Base-by-base conservation (phyloP, 2,888 invertebrate species). In the Sinopyrophorus schimmeli region DNA sequence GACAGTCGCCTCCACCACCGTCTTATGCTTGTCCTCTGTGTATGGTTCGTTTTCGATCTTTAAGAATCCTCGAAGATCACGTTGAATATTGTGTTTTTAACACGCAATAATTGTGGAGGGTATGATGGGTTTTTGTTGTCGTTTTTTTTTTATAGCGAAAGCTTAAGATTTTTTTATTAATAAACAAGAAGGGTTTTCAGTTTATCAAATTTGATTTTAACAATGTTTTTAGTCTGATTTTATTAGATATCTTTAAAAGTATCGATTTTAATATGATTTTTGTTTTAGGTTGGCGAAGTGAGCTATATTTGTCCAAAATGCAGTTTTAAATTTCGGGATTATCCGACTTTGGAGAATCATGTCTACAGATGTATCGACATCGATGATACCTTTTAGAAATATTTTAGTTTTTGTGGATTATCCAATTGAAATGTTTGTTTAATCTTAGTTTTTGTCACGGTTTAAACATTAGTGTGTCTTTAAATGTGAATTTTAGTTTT, bases 21-120 rank as follows among this genome's bases (percentile, higher is more conserved):
- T 71, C 74, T 1, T 80, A 67, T 72, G 71, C 72, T 67, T 82
- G 83, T 57, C 82, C 82, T 0, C 75, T 82, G 49, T 83, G 82
- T 67, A 77, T 77, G 64, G 61, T 71, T 57, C 69, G 73, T 10
- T 80, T 77, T 65, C 76, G 76, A 57, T 74, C 80, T 0, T 59
- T 80, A 11, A 68, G 75, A 55, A 60, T 77, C 26, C 65, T 82
- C 14, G 77, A 82, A 59, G 79, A 80, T 58, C 82, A 83, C 54
- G 74, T 81, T 9, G 80, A 81, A 12, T 66, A 71, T 9, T 80
- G 80, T 20, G n/a, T 48, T 6, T 9, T 16, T 16, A 21, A 42
- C 9, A 12, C 31, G 9, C 31, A 10, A n/a, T 32, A 14, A 35
- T 41, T 12, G 16, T 24, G 7, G 9, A 27, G 32, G 43, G 32